Base-by-base conservation (phyloP, 1,140 invertebrate species). In the Metopolophium dirhodum region DNA sequence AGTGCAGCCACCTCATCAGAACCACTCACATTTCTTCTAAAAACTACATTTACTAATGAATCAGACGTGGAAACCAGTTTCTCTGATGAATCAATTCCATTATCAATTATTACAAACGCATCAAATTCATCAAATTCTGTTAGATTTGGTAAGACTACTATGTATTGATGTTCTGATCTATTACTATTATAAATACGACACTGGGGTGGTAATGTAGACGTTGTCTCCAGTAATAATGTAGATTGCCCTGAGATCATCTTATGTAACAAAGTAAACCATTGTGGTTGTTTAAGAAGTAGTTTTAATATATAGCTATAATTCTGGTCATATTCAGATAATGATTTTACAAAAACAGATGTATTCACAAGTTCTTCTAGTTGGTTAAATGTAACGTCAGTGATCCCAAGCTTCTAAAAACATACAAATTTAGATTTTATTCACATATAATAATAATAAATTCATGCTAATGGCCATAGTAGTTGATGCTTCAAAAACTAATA, bases 291-390 rank as follows among this genome's bases (percentile, higher is more conserved):
- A 30, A 18, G 20, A 41, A 93, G 35, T 30, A 57, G n/a, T 8
- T 86, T 14, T 37, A 93, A 6, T 85, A 93, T 41, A 54, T 37
- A 35, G 0, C 35, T 7, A 6, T 86, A 37, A 30, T n/a, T 93
- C 1, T 14, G 35, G 26, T 93, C 91, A 30, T 93, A 86, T 37
- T 35, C 30, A 0, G 49, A 68, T 30, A 93, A 45, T 54, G 91
- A 51, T 45, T 93, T 83, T 20, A 93, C 35, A 41, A 54, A 37
- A 45, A 9, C 82, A 41, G 91, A 49, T n/a, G 51, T 86, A 37
- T 54, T 86, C 35, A 93, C 37, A 18, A 93, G 47, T 57, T 93
- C 91, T 37, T 93, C 82, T n/a, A 93, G 23, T 54, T 93, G 82
- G 6, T 35, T 51, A 41, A 86, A 37, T 30, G 91, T 47, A 20